Evolutionary conservation across 1,140 invertebrate genomes (phyloP), one percentile per base, ranked within the genome.

Genomic region (Drosophila burlai): DNA sequence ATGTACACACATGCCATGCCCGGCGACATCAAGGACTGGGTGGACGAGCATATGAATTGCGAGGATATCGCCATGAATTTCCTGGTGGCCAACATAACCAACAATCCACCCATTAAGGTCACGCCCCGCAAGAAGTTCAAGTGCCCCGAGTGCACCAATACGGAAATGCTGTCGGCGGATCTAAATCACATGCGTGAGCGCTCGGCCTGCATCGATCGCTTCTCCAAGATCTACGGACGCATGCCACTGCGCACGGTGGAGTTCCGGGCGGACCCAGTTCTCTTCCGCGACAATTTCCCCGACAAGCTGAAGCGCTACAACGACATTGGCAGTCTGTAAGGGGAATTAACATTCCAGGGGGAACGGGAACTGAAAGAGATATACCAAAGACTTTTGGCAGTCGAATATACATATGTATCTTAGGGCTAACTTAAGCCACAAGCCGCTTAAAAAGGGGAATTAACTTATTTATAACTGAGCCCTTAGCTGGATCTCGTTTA

Each of bases 121-220:
- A 97, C 98, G 2, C 98, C 98, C 1, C 95, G 98, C n/a, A 99
- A 99, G 91, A 99, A 99, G 92, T 99, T 99, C 94, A 98, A 98
- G 93, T 99, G 98, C 93, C 98, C 98, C 0, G 97, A 99, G 92
- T 99, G 98, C 93, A 96, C 95, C 2, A 98, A 98, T 91, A 98
- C 96, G 0, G 98, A 98, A 94, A 98, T 98, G 97, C 91, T 99
- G 4, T 99, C 98, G 1, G 97, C 97, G 0, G 98, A 99, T 94
- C 94, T 97, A 26, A 95, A 96, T 29, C 98, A 99, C 93, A 98
- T 99, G 98, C 95, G 97, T 1, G 97, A 98, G 92, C 94, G 98
- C 31, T 98, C 98, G 0, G 96, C 97, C 49, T 99, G 98, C 90
- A 97, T 99, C 11, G 97, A 98, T 93, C 94, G 95, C 55, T 99